phyloP scores from a whole-genome alignment of 2,797 vertebrate species.

The Melanotaenia maccullochi region DNA sequence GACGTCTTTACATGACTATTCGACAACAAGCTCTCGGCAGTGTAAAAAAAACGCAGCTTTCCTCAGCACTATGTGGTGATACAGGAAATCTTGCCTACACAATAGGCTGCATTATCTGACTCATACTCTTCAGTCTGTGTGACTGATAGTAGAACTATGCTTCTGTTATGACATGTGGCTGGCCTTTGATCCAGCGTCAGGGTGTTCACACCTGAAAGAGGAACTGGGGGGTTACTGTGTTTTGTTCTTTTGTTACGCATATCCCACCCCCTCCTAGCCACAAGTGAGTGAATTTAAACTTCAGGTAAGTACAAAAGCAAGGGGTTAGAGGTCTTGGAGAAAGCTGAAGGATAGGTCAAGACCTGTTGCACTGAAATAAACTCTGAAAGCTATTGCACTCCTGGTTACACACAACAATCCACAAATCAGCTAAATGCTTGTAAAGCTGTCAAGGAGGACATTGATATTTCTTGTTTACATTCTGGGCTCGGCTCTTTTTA shows the following conservation, averaged over 20 bases:
- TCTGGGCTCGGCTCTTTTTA: conserved; percentile 41
- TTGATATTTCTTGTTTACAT: conserved; percentile 51
- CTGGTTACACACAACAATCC: conserved; percentile 23
- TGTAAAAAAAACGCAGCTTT: conserved; percentile 18
- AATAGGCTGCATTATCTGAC: conserved; percentile 41
- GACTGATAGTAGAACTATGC: conserved; percentile 35
- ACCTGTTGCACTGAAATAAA: conserved; percentile 24
- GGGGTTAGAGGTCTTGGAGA: conserved; percentile 37
- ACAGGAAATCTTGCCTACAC: conserved; percentile 20
- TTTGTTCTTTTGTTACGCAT: conserved; percentile 55
- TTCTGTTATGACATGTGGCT: conserved; percentile 34
- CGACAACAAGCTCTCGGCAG: conserved; percentile 17
- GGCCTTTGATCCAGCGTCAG: conserved; percentile 44
- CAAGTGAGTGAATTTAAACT: conserved; percentile 16
- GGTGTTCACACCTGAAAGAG: conserved; percentile 41
- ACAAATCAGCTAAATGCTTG: conserved; percentile 33
- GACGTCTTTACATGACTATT: conserved; percentile 22
- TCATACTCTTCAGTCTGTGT: conserved; percentile 10
- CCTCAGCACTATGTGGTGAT: conserved; percentile 13
- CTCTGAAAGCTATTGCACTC: conserved; percentile 24
- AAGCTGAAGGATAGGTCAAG: conserved; percentile 42
- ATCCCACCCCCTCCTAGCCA: conserved; percentile 22
- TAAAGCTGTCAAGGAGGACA: conserved; percentile 48
- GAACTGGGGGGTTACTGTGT: background rate
- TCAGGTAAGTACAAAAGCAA: conserved; percentile 46